These are phyloP conservation scores for Crenuchus spilurus DNA, from an alignment of 2,797 vertebrate species.

Conservation along the genomic window DNA sequence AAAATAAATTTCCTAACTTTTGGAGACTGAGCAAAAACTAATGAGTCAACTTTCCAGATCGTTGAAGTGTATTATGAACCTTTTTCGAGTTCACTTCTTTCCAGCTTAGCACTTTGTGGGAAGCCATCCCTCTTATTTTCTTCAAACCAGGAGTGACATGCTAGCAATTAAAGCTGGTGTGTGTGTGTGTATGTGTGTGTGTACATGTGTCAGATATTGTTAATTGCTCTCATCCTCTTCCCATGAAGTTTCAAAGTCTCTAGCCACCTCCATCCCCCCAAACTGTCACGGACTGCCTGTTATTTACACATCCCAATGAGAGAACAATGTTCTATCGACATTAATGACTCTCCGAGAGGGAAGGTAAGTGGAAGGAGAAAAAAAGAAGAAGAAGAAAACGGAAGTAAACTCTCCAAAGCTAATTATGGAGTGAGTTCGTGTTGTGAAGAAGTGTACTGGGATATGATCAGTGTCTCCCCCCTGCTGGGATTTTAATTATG, in stretches of 20 bases:
- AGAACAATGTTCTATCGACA: constrained; percentile 68
- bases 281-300: constrained; percentile 71
- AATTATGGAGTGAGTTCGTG: constrained; percentile 71
- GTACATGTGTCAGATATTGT: constrained; percentile 65
- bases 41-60: background rate
- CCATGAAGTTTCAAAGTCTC: constrained; percentile 67
- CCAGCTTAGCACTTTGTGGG: constrained; percentile 15
- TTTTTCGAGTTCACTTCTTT: background rate
- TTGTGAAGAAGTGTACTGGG: constrained; percentile 61
- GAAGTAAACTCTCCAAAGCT: constrained; percentile 53
- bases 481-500: constrained; percentile 60
- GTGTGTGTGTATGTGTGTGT: constrained; percentile 33
- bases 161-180: constrained; percentile 48
- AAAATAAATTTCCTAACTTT: constrained; percentile 1
- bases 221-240: constrained; percentile 73
- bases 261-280: constrained; percentile 46
- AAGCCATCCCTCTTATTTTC: constrained; percentile 3
- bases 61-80: constrained; percentile 1
- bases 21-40: background rate
- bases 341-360: constrained; percentile 68
- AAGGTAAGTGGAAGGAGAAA: constrained; percentile 35
- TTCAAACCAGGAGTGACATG: background rate
- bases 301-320: constrained; percentile 74
- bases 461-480: constrained; percentile 39
- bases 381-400: background rate